A percentile compares a stretch with the other conserved stretches of the same genome.
These are phyloP conservation scores for Ara ararauna DNA, from an alignment of 2,797 vertebrate species.

Conservation along the genomic window DNA sequence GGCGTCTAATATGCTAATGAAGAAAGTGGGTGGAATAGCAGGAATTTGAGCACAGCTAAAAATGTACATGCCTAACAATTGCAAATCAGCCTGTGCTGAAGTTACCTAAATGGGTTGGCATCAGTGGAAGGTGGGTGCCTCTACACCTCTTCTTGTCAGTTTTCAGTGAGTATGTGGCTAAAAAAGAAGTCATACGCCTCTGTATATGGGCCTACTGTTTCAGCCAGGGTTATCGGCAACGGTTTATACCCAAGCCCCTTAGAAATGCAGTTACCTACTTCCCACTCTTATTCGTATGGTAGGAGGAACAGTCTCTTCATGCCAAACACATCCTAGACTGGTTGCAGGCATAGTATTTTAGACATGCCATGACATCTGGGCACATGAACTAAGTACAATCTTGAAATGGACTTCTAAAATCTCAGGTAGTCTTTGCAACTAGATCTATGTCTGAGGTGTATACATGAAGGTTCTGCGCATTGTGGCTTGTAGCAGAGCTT, in stretches of 20 bases:
- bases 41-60: constrained; percentile 72
- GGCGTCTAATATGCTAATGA: constrained; percentile 75
- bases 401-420: constrained; percentile 11
- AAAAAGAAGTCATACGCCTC: constrained; percentile 49
- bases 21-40: constrained; percentile 71
- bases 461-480: background rate
- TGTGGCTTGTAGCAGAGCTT: background rate
- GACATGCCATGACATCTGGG: background rate
- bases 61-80: constrained; percentile 70
- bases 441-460: background rate
- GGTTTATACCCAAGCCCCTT: constrained; percentile 30
- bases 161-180: constrained; percentile 47
- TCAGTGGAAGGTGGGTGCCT: constrained; percentile 61
- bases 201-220: constrained; percentile 49
- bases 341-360: constrained; percentile 19
- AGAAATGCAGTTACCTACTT: constrained; percentile 35
- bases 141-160: constrained; percentile 68
- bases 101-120: constrained; percentile 70
- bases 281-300: constrained; percentile 22
- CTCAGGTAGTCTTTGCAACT: background rate
- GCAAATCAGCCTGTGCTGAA: constrained; percentile 70
- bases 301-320: constrained; percentile 45
- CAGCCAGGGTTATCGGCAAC: constrained; percentile 32
- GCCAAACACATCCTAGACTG: constrained; percentile 5
- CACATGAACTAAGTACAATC: background rate